Evolutionary conservation across 1,140 invertebrate genomes (phyloP), one percentile per base, ranked within the genome.

Genomic region (Drosophila nannoptera): DNA sequence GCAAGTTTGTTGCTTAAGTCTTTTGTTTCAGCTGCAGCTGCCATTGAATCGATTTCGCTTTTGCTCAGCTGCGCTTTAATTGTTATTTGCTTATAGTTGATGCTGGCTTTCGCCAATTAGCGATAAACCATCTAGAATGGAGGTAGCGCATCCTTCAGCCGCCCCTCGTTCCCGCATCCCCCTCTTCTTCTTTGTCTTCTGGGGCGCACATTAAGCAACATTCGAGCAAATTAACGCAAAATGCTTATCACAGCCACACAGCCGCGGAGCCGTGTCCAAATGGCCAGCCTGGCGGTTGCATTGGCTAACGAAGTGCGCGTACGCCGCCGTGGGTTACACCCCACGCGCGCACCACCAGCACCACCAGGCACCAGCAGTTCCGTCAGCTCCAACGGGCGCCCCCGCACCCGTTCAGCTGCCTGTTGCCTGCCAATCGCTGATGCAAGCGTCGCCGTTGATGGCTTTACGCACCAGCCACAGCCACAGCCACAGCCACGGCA

Each of bases 171-270:
- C n/a, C 12, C 11, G 12, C n/a, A 5, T 54, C 5, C 5, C 8
- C 7, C 16, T 66, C 16, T 59, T 69, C 61, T 72, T 45, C n/a
- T 43, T 43, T 35, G 22, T 42, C 16, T 12, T 38, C 49, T 32
- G 16, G 22, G 9, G 67, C 71, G 31, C 77, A 86, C 73, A 86
- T 84, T 84, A 84, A 80, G 80, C 81, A 68, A 68, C 81, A 81
- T 84, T 86, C 77, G 81, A 73, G 70, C 81, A 84, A 84, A 84
- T 84, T 84, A 84, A 86, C 81, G 77, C 81, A 86, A 77, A 81
- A 67, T 71, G 69, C 65, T 77, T 81, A 74, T 81, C 78, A 74
- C 54, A 67, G 64, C 61, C 62, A 46, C 35, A 22, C 35, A 22
- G 9, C 45, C 45, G 14, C 16, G n/a, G 22, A 32, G 49, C 49